Evolutionary conservation across 2,888 invertebrate species (phyloP).

Genomic region (Drosophila longiperda): DNA sequence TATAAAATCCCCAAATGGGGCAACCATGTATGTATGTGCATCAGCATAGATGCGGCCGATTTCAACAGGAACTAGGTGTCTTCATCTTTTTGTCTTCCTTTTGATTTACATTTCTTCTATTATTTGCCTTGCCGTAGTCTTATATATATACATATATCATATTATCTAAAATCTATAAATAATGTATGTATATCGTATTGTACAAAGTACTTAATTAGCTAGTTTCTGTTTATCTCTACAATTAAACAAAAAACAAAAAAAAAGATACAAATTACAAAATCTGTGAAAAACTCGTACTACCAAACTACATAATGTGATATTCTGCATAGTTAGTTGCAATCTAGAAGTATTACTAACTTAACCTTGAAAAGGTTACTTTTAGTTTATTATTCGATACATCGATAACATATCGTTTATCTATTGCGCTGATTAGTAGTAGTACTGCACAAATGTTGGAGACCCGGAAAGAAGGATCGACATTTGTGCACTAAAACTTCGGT

Average conservation of each 20-base stretch:
- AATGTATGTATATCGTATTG: conserved; percentile 66
- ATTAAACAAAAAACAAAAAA: conserved; percentile 4
- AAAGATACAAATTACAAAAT: conserved; percentile 26
- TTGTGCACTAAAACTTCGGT: conserved; percentile 43
- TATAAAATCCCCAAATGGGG: conserved; percentile 2
- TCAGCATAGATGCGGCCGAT: conserved; percentile 12
- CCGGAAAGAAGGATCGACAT: conserved; percentile 11
- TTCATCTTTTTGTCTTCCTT: conserved; percentile 4
- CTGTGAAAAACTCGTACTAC: conserved; percentile 40
- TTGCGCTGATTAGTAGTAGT: conserved; percentile 20
- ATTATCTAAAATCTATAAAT: conserved; percentile 47
- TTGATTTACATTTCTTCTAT: conserved; percentile 15
- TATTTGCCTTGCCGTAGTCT: conserved; percentile 73
- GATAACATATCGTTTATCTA: conserved; percentile 25
- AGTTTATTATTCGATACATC: conserved; percentile 24
- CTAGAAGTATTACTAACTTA: conserved; percentile 67
- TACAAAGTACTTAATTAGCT: conserved; percentile 65
- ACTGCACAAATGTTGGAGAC: conserved; percentile 32
- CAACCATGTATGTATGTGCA: neutral
- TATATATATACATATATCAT: conserved; percentile 40
- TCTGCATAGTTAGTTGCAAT: conserved; percentile 61
- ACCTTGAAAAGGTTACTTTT: neutral
- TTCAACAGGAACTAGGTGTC: conserved; percentile 5
- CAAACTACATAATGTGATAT: conserved; percentile 37
- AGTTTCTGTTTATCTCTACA: conserved; percentile 53